phyloP scores from a whole-genome alignment of 1,140 invertebrate genomes.

The Zaprionus africanus region DNA sequence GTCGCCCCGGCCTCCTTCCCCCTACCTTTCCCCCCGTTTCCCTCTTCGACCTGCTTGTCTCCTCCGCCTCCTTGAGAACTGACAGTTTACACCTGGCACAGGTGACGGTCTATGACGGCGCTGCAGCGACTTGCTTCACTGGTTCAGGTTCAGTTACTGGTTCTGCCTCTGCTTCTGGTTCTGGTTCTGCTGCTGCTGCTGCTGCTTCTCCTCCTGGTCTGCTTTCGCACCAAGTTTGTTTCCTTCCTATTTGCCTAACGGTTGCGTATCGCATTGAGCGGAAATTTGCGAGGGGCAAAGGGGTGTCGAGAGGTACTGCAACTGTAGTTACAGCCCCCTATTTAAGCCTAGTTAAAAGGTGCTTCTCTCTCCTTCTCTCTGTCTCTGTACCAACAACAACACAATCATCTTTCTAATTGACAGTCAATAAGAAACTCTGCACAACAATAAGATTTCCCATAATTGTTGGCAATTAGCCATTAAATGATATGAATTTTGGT shows the following conservation, averaged over 20 bases:
- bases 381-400: neutral
- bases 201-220: constrained; percentile 60
- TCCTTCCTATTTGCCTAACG: constrained; percentile 82
- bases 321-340: neutral
- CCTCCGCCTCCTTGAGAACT: constrained; percentile 20
- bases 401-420: constrained; percentile 74
- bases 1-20: neutral
- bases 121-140: constrained; percentile 68
- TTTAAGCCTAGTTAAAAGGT: constrained; percentile 3
- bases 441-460: constrained; percentile 32
- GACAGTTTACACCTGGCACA: constrained; percentile 77
- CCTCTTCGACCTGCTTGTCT: constrained; percentile 1
- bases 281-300: neutral
- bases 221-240: constrained; percentile 62
- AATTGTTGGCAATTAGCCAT: constrained; percentile 38
- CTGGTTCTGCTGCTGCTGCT: constrained; percentile 48
- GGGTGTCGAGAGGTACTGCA: neutral
- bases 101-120: constrained; percentile 66
- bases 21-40: neutral
- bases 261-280: constrained; percentile 22
- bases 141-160: constrained; percentile 47
- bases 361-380: constrained; percentile 10
- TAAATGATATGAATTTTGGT: constrained; percentile 29
- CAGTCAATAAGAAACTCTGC: constrained; percentile 35
- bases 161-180: constrained; percentile 4